Evolutionary conservation across 2,797 vertebrate species (phyloP), one percentile per base, ranked within the genome.

Genomic region (Phrynocephalus vlangalii): DNA sequence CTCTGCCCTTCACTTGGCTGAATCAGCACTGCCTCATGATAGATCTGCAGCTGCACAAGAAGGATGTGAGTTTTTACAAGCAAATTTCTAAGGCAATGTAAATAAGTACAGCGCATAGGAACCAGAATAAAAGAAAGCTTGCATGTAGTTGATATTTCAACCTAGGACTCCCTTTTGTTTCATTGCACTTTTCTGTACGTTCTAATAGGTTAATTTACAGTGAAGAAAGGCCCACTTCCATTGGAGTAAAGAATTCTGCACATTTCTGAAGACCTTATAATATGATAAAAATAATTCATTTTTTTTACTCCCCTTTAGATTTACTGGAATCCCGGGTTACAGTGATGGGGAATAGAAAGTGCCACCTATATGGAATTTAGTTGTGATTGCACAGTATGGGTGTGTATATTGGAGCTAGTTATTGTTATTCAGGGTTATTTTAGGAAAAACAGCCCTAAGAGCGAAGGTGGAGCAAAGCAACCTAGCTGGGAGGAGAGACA

Each of bases 1-100:
- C 86, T 90, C 83, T 91, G 92, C 86, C 91, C 92, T 94, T 94
- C 88, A 90, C 52, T 52, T 1, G 8, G 52, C 88, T 86, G 89
- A 92, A 76, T 89, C 93, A 90, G 87, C 83, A 67, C 2, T 72
- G 85, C 91, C 79, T 91, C 86, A 77, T 84, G 85, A 88, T 26
- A 24, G 52, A 82, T 88, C 89, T 94, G 16, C 83, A 0, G 0
- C 78, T 70, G 77, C 68, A 90, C 83, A 91, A 84, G 67, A 11
- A 88, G 82, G 79, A 87, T 15, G 50, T 38, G 0, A 0, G 48
- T 81, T 90, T 92, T 88, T 84, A 60, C 87, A 89, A 33, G n/a
- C 66, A 89, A 76, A 86, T 89, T 92, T 52, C 68, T 22, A 67
- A 82, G 71, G 84, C 6, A 90, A 90, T 70, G 71, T 87, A 87